Percentiles rank a stretch among this genome's conserved stretches.
Evolutionary conservation across 1,140 invertebrate genomes (phyloP).

Genomic region (Drosophila pallidifrons): DNA sequence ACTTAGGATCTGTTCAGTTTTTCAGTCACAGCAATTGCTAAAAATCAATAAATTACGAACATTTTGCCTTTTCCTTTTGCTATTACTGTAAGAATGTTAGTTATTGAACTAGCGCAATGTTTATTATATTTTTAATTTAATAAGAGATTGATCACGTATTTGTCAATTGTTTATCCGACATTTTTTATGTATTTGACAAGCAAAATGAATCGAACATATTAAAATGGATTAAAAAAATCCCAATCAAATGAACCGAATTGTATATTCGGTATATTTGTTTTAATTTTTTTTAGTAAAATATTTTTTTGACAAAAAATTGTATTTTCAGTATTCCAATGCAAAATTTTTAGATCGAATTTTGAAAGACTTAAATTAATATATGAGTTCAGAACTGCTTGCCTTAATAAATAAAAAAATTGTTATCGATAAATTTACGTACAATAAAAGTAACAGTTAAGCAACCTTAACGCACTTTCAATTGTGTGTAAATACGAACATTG

Average conservation of each 20-base stretch:
- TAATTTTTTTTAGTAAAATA: no score
- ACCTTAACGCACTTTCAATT: no score
- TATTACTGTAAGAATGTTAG: not conserved
- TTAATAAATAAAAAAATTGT: no score
- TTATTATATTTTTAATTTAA: not conserved
- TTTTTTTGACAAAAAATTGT: no score
- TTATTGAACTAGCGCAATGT: constrained; percentile 10
- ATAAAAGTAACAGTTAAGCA: no score
- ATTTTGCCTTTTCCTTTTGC: constrained; percentile 4
- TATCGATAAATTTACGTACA: no score
- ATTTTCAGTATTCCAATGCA: no score
- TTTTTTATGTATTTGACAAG: constrained; percentile 42
- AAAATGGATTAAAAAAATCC: not conserved
- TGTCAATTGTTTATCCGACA: constrained; percentile 40
- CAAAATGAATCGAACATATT: constrained; percentile 14
- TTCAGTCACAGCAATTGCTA: not conserved
- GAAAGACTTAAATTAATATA: no score
- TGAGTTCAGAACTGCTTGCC: no score
- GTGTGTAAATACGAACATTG: no score
- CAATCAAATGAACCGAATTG: not conserved
- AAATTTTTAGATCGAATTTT: no score
- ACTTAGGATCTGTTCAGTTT: not conserved
- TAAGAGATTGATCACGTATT: constrained; percentile 20
- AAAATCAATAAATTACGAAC: constrained; percentile 45
- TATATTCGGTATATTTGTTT: not conserved